Base-by-base conservation (phyloP, 2,113 vertebrate species). In the Brachyhypopomus gauderio region DNA sequence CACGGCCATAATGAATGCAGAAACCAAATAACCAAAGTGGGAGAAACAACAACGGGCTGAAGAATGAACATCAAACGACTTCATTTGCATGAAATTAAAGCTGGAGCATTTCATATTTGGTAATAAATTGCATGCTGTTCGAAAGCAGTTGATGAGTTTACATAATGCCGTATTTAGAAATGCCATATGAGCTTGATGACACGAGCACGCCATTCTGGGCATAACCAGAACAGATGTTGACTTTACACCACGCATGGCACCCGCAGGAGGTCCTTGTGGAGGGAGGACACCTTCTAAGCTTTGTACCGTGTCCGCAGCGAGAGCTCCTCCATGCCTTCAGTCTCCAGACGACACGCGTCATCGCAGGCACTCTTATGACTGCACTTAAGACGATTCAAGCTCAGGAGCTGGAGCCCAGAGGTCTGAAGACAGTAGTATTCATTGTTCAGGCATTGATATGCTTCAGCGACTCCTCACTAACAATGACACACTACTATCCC, bases 301-400 rank as follows among this genome's bases (percentile, higher is more conserved):
- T 52, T 52, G 9, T 11, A 8, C 1, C 12, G 12, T 52, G 45
- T 52, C 12, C 2, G 45, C 9, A 52, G 45, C 45, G 9, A 9
- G 1, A 52, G 45, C 45, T 12, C 45, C 45, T 52, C 45, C 2
- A 3, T 0, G 9, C 2, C 2, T 48, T 48, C 22, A 20, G n/a
- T 66, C 22, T 58, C 67, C n/a, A 67, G 64, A 77, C 67, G 45
- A 20, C 30, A 22, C 20, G 48, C 58, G n/a, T 75, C 6, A 71
- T 60, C 20, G 48, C 22, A 60, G 75, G 23, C 45, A 38, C 70
- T 48, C 55, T 76, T 25, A 59, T 59, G 55, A 70, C 25, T 41
- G 48, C 73, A 80, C 69, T 71, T 56, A 75, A 52, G 25, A 22
- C 76, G 34, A 67, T 74, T 79, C 78, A 79, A 67, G 45, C 34